Conservation (phyloP, 2,888 invertebrate species). For the Taphrorychus bicolor region DNA sequence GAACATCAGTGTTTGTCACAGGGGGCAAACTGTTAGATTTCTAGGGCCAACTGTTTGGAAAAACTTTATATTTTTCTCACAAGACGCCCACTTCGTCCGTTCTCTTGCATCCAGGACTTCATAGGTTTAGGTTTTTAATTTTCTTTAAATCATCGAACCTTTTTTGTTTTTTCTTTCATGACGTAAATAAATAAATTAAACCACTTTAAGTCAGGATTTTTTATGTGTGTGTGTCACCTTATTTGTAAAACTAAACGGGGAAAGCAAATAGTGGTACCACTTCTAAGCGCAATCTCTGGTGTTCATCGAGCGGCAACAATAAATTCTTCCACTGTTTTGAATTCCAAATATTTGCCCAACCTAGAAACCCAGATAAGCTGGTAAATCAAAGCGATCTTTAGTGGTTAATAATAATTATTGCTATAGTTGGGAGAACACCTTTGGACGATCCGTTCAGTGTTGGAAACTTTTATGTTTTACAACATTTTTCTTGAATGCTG, state of each 20-base stretch:
- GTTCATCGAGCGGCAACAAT: neutral
- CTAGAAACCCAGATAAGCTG: neutral
- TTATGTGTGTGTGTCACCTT: too few species aligned
- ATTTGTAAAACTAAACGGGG: neutral
- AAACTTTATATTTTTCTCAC: too few species aligned
- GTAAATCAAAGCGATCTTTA: neutral
- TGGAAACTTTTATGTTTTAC: neutral
- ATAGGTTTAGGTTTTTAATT: too few species aligned
- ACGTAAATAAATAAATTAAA: too few species aligned
- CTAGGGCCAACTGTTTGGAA: too few species aligned
- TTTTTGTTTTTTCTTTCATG: too few species aligned
- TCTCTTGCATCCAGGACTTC: too few species aligned
- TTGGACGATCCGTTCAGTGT: neutral
- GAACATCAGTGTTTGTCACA: too few species aligned
- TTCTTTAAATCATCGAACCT: too few species aligned
- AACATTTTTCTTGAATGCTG: neutral
- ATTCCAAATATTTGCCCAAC: conserved; percentile 1
- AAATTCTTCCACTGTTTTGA: neutral
- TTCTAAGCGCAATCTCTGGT: neutral
- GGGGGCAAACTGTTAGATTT: too few species aligned
- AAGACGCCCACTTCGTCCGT: too few species aligned
- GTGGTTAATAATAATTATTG: neutral
- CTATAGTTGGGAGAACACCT: neutral
- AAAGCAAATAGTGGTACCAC: neutral
- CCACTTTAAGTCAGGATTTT: too few species aligned